Evolutionary conservation across 1,140 invertebrate genomes (phyloP).

Genomic region (Aphis craccivora): DNA sequence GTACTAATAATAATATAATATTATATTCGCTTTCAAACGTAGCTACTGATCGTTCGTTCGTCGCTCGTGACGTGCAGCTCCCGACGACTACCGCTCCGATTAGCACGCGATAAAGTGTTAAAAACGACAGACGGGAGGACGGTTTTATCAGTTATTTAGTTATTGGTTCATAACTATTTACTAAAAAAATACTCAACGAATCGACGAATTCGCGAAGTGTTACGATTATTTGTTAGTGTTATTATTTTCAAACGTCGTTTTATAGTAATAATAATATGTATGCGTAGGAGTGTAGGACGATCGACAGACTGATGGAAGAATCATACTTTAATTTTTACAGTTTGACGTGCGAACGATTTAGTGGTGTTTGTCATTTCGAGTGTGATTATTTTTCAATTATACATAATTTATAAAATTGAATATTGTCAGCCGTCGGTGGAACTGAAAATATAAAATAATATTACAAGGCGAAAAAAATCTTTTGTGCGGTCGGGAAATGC

Average conservation of each 20-base stretch:
- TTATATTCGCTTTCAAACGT: neutral
- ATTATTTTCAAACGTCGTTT: neutral
- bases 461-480: neutral
- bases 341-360: neutral
- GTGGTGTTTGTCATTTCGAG: neutral
- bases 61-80: neutral
- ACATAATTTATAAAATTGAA: neutral
- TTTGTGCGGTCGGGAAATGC: slow-evolving; percentile 46
- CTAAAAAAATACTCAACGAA: neutral
- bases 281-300: neutral
- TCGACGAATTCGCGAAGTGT: neutral
- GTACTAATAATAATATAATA: neutral
- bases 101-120: neutral
- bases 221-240: neutral
- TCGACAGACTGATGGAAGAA: neutral
- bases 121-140: neutral
- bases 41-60: neutral
- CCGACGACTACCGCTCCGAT: neutral
- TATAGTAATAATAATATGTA: neutral
- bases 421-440: neutral
- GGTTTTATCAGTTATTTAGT: neutral
- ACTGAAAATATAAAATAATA: neutral
- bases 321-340: neutral
- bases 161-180: neutral
- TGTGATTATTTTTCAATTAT: neutral